Evolutionary conservation across 2,888 invertebrate genomes (phyloP).

Genomic region (Agriopis leucophaearia): DNA sequence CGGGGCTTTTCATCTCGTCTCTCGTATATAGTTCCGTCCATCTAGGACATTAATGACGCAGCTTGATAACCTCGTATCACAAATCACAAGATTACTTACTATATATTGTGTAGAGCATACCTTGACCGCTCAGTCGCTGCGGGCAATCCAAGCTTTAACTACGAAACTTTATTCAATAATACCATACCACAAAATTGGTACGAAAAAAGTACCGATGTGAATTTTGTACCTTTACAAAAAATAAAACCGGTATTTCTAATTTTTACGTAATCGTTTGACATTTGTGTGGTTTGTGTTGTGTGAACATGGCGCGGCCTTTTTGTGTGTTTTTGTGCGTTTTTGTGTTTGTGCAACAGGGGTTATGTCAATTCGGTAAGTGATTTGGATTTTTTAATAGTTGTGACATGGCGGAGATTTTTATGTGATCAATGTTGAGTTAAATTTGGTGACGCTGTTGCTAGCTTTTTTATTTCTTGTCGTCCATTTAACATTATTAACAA

Average conservation of each 20-base stretch:
- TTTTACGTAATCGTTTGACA: constrained; percentile 2
- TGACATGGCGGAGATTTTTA: not conserved
- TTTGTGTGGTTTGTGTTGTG: constrained; percentile 33
- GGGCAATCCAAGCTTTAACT: constrained; percentile 1
- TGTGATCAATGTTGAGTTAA: not conserved
- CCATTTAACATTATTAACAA: too few relatives aligned
- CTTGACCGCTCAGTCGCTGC: constrained; percentile 29
- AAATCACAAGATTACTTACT: constrained; percentile 30
- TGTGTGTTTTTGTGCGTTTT: constrained; percentile 60
- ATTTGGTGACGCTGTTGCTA: too few relatives aligned
- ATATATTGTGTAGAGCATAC: constrained; percentile 45
- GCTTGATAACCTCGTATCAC: constrained; percentile 36
- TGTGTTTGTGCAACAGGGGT: constrained; percentile 61
- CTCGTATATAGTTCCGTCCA: constrained; percentile 4
- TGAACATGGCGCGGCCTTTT: constrained; percentile 54
- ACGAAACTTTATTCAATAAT: constrained; percentile 7
- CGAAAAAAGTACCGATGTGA: constrained; percentile 19
- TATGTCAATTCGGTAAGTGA: constrained; percentile 72
- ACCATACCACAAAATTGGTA: not conserved
- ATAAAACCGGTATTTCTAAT: constrained; percentile 16
- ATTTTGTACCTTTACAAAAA: constrained; percentile 6
- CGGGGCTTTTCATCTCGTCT: constrained; percentile 7
- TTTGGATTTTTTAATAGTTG: constrained; percentile 1
- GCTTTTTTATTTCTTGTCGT: too few relatives aligned
- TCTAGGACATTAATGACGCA: constrained; percentile 28